Conservation (phyloP, 2,888 invertebrate genomes). For the Mesorhabditis belari region DNA sequence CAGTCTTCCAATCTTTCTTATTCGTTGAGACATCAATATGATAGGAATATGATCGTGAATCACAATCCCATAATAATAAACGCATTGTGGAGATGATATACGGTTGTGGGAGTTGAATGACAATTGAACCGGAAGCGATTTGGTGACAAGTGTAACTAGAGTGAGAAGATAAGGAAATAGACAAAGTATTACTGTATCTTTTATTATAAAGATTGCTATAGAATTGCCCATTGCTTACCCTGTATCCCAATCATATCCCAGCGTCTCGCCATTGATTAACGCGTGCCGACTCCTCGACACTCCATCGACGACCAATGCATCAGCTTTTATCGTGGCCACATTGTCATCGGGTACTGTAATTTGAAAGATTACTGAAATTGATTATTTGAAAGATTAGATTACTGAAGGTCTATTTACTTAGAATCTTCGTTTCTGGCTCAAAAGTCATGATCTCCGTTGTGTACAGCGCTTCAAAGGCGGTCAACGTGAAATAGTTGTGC, state of each 20-base stretch:
- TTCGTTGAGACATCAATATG: constrained; percentile 59
- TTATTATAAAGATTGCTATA: neutral
- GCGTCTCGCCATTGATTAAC: constrained; percentile 78
- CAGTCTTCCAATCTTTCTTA: constrained; percentile 60
- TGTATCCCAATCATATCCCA: constrained; percentile 25
- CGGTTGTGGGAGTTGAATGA: constrained; percentile 91
- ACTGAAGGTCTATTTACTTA: constrained; percentile 56
- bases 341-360: constrained; percentile 74
- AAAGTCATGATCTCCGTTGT: constrained; percentile 63
- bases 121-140: constrained; percentile 79
- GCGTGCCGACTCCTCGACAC: constrained; percentile 87
- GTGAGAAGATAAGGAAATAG: too few species aligned
- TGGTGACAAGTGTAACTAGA: constrained; percentile 53
- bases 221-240: constrained; percentile 5
- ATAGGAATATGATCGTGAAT: constrained; percentile 58
- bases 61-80: constrained; percentile 84
- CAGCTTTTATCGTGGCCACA: constrained; percentile 80
- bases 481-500: constrained; percentile 78
- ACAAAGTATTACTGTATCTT: too few species aligned
- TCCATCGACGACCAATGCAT: constrained; percentile 90
- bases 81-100: constrained; percentile 83
- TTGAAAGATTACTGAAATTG: too few species aligned
- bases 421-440: constrained; percentile 63
- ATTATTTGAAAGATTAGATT: neutral
- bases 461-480: constrained; percentile 82